These are phyloP conservation scores for Helogale parvula DNA, from an alignment of 2,113 vertebrate genomes.

Conservation along the genomic window DNA sequence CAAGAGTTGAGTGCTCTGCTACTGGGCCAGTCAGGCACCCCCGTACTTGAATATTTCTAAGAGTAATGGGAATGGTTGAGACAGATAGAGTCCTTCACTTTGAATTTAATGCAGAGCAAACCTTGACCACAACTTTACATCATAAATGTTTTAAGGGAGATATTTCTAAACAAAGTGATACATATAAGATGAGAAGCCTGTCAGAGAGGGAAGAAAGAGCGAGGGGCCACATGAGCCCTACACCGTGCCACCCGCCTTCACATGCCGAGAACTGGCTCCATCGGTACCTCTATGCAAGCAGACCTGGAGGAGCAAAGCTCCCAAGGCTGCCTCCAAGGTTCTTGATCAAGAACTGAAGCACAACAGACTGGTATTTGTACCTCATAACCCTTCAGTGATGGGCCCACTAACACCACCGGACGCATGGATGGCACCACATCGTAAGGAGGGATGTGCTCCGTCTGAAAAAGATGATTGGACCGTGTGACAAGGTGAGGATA, in stretches of 20 bases:
- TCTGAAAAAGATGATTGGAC: conserved; percentile 85
- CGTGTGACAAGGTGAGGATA: conserved; percentile 13
- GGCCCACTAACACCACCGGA: conserved; percentile 97
- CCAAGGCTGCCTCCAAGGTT: not conserved
- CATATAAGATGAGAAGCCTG: not conserved
- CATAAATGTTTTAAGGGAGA: not conserved
- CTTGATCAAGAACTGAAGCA: not conserved
- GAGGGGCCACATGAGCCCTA: not conserved
- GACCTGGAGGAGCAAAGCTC: not conserved
- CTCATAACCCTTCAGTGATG: conserved; percentile 99
- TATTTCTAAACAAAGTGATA: conserved; percentile 5
- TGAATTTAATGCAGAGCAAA: conserved; percentile 35
- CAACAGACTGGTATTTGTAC: conserved; percentile 81
- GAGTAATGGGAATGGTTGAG: not conserved
- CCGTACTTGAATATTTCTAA: not conserved
- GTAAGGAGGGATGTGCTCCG: conserved; percentile 97
- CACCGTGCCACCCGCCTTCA: not conserved
- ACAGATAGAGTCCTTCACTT: not conserved
- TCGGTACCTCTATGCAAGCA: not conserved
- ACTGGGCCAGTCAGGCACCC: not conserved
- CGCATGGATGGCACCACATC: conserved; percentile 99
- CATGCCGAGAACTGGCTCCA: not conserved
- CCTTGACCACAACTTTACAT: not conserved
- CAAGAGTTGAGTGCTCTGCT: not conserved
- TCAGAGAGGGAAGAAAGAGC: not conserved